Evolutionary conservation across 2,888 invertebrate species (phyloP).

Genomic region (Plebejus melissa): DNA sequence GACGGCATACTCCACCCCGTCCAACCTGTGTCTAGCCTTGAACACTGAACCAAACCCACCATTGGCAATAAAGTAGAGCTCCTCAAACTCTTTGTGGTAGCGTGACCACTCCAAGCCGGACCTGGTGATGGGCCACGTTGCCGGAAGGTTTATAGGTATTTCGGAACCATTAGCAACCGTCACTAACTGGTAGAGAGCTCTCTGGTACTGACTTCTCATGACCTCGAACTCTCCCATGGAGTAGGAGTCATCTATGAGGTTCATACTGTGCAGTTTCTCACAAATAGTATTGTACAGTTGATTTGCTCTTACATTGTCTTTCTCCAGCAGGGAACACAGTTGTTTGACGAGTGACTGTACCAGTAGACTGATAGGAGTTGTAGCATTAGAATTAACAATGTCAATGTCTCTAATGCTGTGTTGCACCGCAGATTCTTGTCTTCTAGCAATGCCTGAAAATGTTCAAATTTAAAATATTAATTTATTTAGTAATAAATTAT

Average conservation of each 20-base stretch:
- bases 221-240: slow-evolving; percentile 84
- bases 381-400: slow-evolving; percentile 58
- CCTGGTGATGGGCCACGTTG: slow-evolving; percentile 75
- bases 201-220: slow-evolving; percentile 83
- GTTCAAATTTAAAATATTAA: slow-evolving; percentile 22
- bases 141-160: slow-evolving; percentile 68
- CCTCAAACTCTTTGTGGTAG: slow-evolving; percentile 84
- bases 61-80: slow-evolving; percentile 83
- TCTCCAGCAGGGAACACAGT: slow-evolving; percentile 82
- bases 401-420: slow-evolving; percentile 63
- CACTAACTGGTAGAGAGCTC: slow-evolving; percentile 82
- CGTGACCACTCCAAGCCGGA: slow-evolving; percentile 80
- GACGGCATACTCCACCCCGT: slow-evolving; percentile 88
- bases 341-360: slow-evolving; percentile 85
- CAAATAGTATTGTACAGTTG: slow-evolving; percentile 83
- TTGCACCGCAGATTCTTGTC: slow-evolving; percentile 56
- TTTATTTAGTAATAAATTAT: not conserved
- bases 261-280: slow-evolving; percentile 82
- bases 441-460: slow-evolving; percentile 57
- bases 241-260: slow-evolving; percentile 84
- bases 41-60: slow-evolving; percentile 89
- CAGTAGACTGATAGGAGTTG: slow-evolving; percentile 82
- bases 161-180: slow-evolving; percentile 78
- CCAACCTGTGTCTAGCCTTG: slow-evolving; percentile 85
- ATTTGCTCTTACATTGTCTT: slow-evolving; percentile 77